Evolutionary conservation across 1,140 invertebrate genomes (phyloP).

Genomic region (Druon quercuslanigerum): DNA sequence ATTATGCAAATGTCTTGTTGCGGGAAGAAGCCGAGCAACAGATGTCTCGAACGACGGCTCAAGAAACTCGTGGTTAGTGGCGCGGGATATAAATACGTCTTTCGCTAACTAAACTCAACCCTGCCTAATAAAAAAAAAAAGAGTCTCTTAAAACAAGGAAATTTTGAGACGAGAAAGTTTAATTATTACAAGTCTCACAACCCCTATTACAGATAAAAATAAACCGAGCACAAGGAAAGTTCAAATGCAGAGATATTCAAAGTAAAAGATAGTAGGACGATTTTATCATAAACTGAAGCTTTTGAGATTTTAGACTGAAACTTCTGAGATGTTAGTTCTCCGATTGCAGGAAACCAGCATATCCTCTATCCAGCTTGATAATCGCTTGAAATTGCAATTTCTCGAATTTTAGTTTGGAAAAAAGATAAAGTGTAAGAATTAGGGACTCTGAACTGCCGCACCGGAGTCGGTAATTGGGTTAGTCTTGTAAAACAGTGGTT

Average conservation of each 20-base stretch:
- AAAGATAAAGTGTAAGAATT: constrained; percentile 5
- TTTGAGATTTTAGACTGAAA: too few relatives aligned
- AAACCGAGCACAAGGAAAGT: too few relatives aligned
- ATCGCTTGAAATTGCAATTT: constrained; percentile 19
- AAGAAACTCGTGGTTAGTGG: constrained; percentile 19
- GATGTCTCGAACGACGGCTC: constrained; percentile 53
- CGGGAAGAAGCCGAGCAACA: constrained; percentile 57
- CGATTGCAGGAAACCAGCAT: too few relatives aligned
- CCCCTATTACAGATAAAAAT: not conserved
- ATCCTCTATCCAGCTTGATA: not conserved
- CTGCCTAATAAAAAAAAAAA: constrained; percentile 8
- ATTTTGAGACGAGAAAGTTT: not conserved
- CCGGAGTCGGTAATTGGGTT: constrained; percentile 13
- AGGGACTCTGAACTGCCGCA: constrained; percentile 8
- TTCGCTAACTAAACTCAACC: constrained; percentile 15
- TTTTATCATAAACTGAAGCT: too few relatives aligned
- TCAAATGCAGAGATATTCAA: too few relatives aligned
- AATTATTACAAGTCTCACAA: constrained; percentile 4
- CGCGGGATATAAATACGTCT: constrained; percentile 28
- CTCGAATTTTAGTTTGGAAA: not conserved
- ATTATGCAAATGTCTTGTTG: constrained; percentile 59
- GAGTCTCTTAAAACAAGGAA: constrained; percentile 3
- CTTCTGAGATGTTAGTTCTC: too few relatives aligned
- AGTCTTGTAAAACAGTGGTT: constrained; percentile 27
- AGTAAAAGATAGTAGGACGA: too few relatives aligned